Evolutionary conservation across 2,113 vertebrate genomes (phyloP).

Genomic region (Crotalus horridus): DNA sequence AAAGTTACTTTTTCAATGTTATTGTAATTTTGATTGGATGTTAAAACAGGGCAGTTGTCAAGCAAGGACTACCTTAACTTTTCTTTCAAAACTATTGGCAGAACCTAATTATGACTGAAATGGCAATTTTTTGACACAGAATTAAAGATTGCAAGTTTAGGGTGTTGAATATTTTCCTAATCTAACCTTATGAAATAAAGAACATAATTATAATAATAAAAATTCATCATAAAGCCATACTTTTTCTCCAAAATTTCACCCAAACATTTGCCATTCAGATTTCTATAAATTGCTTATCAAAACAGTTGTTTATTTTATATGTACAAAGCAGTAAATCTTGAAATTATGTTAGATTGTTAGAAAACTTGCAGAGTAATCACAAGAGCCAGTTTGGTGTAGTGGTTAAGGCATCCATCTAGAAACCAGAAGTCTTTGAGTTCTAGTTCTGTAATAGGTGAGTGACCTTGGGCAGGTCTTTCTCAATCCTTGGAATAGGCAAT

Average conservation of each 20-base stretch:
- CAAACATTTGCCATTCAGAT: not conserved
- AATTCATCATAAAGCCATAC: not conserved
- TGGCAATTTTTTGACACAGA: not conserved
- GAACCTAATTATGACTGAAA: not conserved
- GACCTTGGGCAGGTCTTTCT: not conserved
- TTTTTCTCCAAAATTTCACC: not conserved
- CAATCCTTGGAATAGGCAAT: not conserved
- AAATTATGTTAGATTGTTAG: not conserved
- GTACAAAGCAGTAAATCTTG: not conserved
- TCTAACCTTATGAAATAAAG: not conserved
- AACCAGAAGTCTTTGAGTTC: not conserved
- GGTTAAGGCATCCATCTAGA: not conserved
- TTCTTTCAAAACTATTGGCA: conserved; percentile 22
- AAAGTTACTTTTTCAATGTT: not conserved
- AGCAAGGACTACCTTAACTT: not conserved
- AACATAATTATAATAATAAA: not conserved
- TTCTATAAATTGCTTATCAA: not conserved
- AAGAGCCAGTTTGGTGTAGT: not conserved
- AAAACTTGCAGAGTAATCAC: not conserved
- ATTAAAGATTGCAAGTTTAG: not conserved
- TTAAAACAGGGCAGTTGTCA: not conserved
- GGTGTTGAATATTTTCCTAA: not conserved
- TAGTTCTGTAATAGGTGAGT: not conserved
- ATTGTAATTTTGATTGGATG: not conserved
- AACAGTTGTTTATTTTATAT: not conserved